These are phyloP conservation scores for Holcopasites calliopsidis DNA, from an alignment of 1,140 invertebrate genomes.

Conservation along the genomic window DNA sequence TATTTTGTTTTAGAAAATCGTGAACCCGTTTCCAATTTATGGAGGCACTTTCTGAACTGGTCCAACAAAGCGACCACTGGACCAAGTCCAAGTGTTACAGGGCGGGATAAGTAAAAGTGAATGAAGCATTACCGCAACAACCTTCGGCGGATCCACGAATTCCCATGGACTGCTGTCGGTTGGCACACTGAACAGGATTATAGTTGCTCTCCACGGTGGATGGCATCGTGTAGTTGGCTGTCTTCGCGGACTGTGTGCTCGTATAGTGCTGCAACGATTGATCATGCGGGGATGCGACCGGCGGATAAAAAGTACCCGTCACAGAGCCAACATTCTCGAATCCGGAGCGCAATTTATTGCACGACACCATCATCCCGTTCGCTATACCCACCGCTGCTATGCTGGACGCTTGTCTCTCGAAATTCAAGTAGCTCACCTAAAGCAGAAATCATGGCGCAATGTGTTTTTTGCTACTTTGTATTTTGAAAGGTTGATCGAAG, in stretches of 20 bases:
- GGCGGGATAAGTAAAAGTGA: not conserved
- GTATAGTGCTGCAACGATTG: constrained; percentile 80
- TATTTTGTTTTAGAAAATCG: too few species aligned
- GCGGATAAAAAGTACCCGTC: constrained; percentile 92
- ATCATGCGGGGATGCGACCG: constrained; percentile 88
- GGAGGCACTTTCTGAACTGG: too few species aligned
- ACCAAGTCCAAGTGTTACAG: not conserved
- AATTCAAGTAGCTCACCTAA: constrained; percentile 77
- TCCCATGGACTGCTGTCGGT: constrained; percentile 71
- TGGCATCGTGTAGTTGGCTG: constrained; percentile 73
- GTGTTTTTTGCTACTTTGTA: not conserved
- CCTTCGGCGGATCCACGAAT: constrained; percentile 68
- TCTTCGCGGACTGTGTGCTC: constrained; percentile 68
- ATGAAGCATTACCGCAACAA: constrained; percentile 68
- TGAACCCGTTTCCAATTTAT: too few species aligned
- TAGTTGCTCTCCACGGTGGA: constrained; percentile 72
- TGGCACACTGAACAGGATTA: constrained; percentile 71
- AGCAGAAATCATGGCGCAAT: not conserved
- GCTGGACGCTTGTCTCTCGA: constrained; percentile 77
- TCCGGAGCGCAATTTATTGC: constrained; percentile 86
- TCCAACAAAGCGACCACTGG: not conserved
- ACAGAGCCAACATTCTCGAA: constrained; percentile 87
- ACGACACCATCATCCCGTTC: constrained; percentile 92
- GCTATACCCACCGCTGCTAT: constrained; percentile 90
- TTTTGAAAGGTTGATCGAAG: too few species aligned